Base-by-base conservation (phyloP, 2,888 invertebrate species). In the Geophilus truncorum region DNA sequence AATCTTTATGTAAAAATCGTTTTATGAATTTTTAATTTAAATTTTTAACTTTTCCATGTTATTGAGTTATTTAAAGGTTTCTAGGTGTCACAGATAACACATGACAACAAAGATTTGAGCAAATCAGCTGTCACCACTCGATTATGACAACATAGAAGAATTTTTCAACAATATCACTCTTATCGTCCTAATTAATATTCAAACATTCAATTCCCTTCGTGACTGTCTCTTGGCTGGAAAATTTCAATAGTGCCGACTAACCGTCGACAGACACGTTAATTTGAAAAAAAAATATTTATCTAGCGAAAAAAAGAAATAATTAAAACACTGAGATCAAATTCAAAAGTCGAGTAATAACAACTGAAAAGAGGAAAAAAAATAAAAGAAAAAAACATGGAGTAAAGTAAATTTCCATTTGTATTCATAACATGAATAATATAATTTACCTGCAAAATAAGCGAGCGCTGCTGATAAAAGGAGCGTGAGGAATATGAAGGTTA, bases 391-490 rank as follows among this genome's bases (percentile, higher is more conserved):
- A 45, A 45, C 36, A 9, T 36, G 36, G 32, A 32, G 32, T 4
- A 32, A 32, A 32, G 15, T 15, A 40, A 40, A 15, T 45, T 45
- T 45, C n/a, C n/a, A 45, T 51, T 51, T 51, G 21, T 51, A 51
- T 30, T 30, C 40, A 62, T 28, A n/a, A 45, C n/a, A 18, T 0
- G 32, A 51, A 75, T n/a, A 75, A 7, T 15, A 28, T 45, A 30
- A 21, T 18, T 92, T 92, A 96, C 96, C 94, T 90, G 95, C 95
- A 89, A 97, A 95, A 90, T 96, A 97, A 85, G 95, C 94, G 88
- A 96, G 91, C 92, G 96, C 95, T 84, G 96, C 96, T 85, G 94
- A 93, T 86, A 97, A 91, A 85, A 94, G 93, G 86, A 96, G 94
- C 86, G 94, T 92, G 86, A 97, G 90, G 87, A 96, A 91, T 88